Conservation (phyloP, 2,888 invertebrate species). For the Drosophila fulvimacula region DNA sequence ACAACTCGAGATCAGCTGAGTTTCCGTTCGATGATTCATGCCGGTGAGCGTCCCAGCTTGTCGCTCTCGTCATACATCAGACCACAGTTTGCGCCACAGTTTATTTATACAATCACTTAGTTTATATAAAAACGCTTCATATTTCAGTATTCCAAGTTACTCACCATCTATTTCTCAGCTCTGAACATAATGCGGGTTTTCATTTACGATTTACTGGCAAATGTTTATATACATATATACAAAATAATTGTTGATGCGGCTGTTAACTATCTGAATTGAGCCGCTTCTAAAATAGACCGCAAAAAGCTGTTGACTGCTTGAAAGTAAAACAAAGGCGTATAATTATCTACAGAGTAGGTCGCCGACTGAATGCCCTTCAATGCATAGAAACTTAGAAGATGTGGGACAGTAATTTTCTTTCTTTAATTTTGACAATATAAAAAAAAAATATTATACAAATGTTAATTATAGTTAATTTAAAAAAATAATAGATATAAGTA, state of each 20-base stretch:
- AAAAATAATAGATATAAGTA: too few relatives aligned
- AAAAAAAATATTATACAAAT: too few relatives aligned
- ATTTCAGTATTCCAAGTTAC: slow-evolving; percentile 31
- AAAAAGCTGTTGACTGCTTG: neutral
- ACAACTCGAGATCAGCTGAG: slow-evolving; percentile 61
- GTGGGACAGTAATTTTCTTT: too few relatives aligned
- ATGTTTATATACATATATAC: neutral
- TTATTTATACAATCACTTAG: slow-evolving; percentile 37
- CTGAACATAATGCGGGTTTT: slow-evolving; percentile 4
- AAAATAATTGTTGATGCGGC: neutral
- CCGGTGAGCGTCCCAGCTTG: slow-evolving; percentile 19
- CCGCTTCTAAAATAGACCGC: neutral
- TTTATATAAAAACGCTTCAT: slow-evolving; percentile 28
- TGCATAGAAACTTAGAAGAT: neutral
- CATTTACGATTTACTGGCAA: neutral
- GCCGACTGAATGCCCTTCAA: neutral
- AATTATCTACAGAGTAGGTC: neutral
- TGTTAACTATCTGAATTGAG: slow-evolving; percentile 5
- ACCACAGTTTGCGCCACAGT: slow-evolving; percentile 1
- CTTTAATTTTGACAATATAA: too few relatives aligned
- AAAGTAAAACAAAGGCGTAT: neutral
- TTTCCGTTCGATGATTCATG: slow-evolving; percentile 43
- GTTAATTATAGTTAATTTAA: too few relatives aligned
- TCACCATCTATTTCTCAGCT: slow-evolving; percentile 34
- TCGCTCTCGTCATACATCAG: neutral